A percentile compares a stretch with the other conserved stretches of the same genome.
Conservation (phyloP, 2,113 vertebrate genomes). For the Cynocephalus volans region DNA sequence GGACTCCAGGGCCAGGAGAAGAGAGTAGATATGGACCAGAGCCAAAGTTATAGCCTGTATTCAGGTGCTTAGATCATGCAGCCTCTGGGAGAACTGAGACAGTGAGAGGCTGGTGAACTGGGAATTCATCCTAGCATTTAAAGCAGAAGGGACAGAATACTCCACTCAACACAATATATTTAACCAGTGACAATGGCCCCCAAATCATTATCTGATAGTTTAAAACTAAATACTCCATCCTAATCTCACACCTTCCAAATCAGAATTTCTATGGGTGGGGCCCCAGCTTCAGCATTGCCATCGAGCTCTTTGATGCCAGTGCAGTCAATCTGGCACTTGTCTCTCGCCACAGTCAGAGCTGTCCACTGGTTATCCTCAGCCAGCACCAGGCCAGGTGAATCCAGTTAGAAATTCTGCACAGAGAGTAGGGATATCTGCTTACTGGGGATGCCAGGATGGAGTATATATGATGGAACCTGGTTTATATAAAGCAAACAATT, state of each 20-base stretch:
- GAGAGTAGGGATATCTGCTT: background rate
- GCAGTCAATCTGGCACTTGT: background rate
- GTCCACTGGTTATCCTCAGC: background rate
- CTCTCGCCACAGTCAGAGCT: background rate
- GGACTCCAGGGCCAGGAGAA: background rate
- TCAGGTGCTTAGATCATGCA: background rate
- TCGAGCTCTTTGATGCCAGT: background rate
- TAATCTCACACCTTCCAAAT: background rate
- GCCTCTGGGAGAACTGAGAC: background rate
- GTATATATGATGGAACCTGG: background rate
- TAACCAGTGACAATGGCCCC: background rate
- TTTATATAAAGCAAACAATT: conserved; percentile 38
- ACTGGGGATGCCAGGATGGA: background rate
- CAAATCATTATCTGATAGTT: background rate
- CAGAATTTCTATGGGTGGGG: background rate
- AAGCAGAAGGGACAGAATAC: background rate
- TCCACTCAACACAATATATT: background rate
- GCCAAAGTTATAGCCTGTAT: background rate
- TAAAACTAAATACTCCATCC: background rate
- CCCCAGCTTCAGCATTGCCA: background rate
- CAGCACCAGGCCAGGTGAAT: background rate
- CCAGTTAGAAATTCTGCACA: background rate
- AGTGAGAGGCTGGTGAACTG: background rate
- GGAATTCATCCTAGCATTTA: background rate
- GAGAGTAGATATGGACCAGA: background rate